Conservation (phyloP, 2,113 vertebrate genomes). For the Sclerurus mexicanus region DNA sequence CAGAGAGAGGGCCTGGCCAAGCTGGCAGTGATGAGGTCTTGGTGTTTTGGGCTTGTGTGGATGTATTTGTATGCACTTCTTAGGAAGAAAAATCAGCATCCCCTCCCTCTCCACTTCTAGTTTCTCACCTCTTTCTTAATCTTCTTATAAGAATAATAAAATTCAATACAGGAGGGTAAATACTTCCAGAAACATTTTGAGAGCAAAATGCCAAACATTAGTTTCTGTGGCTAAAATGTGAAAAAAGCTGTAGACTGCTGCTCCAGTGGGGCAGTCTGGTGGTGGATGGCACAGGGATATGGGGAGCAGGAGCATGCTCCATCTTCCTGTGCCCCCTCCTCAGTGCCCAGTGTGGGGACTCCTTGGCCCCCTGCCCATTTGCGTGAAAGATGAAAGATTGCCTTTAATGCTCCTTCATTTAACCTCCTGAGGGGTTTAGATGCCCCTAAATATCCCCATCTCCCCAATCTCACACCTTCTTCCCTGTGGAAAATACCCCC, state of each 20-base stretch:
- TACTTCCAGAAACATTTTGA: background rate
- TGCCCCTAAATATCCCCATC: background rate
- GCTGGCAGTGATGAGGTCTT: background rate
- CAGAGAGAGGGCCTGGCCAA: background rate
- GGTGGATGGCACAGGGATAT: background rate
- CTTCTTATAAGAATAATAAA: background rate
- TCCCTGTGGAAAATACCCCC: background rate
- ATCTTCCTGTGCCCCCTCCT: background rate
- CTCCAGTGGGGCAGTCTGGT: rapidly evolving
- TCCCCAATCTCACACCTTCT: rapidly evolving
- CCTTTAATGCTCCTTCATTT: background rate
- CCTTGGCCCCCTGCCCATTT: background rate
- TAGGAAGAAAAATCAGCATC: background rate
- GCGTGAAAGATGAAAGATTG: background rate
- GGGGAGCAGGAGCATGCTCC: background rate
- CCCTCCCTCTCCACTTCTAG: background rate
- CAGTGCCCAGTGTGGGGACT: rapidly evolving
- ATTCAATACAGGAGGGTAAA: background rate
- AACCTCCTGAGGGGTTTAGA: background rate
- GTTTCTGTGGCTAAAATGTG: background rate
- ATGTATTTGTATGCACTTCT: background rate
- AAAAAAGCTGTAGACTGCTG: background rate
- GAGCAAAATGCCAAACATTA: background rate
- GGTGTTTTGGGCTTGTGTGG: background rate
- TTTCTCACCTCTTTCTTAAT: background rate